These are phyloP conservation scores for Gibbula magus DNA, from an alignment of 2,888 invertebrate species.

Conservation along the genomic window DNA sequence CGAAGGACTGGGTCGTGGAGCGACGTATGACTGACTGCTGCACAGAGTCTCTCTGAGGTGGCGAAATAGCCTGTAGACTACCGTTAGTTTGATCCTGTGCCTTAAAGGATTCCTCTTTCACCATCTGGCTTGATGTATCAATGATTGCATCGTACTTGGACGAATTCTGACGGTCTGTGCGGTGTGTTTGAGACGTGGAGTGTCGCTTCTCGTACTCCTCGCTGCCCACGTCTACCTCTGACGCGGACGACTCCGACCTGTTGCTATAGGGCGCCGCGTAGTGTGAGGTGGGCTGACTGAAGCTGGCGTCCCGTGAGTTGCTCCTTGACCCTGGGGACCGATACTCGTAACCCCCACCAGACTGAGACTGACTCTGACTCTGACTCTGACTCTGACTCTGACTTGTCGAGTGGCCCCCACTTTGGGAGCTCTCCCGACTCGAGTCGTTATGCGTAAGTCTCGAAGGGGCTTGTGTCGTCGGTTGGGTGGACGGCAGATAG, in stretches of 20 bases:
- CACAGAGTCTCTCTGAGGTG: conserved; percentile 51
- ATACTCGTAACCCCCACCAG: conserved; percentile 39
- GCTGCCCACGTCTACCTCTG: conserved; percentile 71
- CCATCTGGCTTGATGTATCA: conserved; percentile 37
- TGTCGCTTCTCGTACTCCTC: conserved; percentile 61
- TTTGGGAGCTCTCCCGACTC: conserved; percentile 36
- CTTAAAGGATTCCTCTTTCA: conserved; percentile 46
- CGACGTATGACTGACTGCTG: conserved; percentile 70
- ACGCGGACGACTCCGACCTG: conserved; percentile 73
- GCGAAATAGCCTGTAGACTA: conserved; percentile 37
- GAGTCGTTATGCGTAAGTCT: conserved; percentile 44
- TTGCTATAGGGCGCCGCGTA: conserved; percentile 70
- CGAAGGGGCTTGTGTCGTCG: conserved; percentile 44
- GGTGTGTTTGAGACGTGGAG: conserved; percentile 28
- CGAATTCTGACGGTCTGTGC: conserved; percentile 25
- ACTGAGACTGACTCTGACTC: conserved; percentile 3
- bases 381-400: conserved; percentile 31
- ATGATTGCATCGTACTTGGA: conserved; percentile 43
- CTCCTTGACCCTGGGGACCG: conserved; percentile 61
- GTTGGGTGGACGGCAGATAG: conserved; percentile 44
- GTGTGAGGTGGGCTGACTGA: conserved; percentile 48
- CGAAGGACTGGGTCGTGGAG: conserved; percentile 41
- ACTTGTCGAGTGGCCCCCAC: conserved; percentile 40
- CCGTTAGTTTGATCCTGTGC: conserved; percentile 43
- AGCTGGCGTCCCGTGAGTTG: conserved; percentile 62